Conservation (phyloP, 2,113 vertebrate genomes). For the Phaethornis superciliosus region DNA sequence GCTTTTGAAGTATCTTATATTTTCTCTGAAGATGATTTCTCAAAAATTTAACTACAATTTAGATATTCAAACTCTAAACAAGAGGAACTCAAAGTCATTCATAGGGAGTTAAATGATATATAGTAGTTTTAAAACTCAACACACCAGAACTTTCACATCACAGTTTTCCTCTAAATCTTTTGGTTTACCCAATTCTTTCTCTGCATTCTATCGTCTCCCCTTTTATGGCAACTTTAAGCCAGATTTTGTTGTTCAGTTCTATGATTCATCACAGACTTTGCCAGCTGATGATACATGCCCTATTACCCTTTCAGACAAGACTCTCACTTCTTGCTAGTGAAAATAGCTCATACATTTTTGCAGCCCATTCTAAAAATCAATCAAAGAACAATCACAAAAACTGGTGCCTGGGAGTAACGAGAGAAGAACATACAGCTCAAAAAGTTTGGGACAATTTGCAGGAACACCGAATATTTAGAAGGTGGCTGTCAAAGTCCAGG, state of each 20-base stretch:
- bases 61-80: neutral
- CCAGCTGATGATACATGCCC: neutral
- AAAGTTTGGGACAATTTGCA: neutral
- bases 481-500: neutral
- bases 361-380: neutral
- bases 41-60: neutral
- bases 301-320: neutral
- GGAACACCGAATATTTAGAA: neutral
- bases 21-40: neutral
- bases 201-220: neutral
- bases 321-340: neutral
- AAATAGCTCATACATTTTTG: neutral
- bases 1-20: neutral
- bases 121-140: neutral
- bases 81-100: neutral
- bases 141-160: neutral
- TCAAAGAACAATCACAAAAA: neutral
- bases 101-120: neutral
- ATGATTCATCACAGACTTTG: neutral
- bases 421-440: neutral
- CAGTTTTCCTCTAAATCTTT: neutral
- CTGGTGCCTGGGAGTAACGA: neutral
- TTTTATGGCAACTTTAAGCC: neutral
- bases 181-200: neutral
- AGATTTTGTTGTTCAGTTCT: neutral